Evolutionary conservation across 2,113 vertebrate species (phyloP).

Genomic region (Melanerpes formicivorus): DNA sequence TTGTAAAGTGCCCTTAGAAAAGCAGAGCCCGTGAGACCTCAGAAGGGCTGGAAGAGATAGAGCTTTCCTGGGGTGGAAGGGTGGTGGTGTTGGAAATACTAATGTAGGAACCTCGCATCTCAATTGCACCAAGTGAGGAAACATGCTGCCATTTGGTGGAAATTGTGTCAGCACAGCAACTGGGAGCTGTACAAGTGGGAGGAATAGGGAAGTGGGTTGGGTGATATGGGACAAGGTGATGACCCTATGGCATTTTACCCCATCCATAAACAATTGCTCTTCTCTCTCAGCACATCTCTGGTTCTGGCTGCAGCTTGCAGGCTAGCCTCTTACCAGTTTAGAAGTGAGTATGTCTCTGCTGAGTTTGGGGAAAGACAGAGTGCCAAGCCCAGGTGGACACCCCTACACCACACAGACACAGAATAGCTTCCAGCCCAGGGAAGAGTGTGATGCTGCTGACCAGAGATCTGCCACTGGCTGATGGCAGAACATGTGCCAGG

Average conservation of each 20-base stretch:
- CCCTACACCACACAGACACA: background rate
- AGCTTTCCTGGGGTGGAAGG: background rate
- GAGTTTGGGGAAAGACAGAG: background rate
- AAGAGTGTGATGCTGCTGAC: rapidly evolving
- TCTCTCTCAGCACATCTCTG: background rate
- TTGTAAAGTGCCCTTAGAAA: background rate
- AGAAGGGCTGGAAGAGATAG: background rate
- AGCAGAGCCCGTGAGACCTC: background rate
- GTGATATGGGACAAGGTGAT: rapidly evolving
- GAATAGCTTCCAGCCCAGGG: rapidly evolving
- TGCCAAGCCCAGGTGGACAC: too few species aligned
- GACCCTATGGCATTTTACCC: rapidly evolving
- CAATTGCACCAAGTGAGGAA: background rate
- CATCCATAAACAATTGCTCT: background rate
- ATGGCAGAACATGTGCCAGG: rapidly evolving
- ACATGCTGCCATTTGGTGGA: background rate
- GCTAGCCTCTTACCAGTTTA: background rate
- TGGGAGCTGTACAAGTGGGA: background rate
- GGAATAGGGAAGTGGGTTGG: background rate
- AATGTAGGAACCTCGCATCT: background rate
- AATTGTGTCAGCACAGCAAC: background rate
- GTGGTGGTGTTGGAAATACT: too few species aligned
- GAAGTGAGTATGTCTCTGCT: rapidly evolving
- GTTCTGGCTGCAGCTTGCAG: background rate
- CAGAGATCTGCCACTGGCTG: rapidly evolving